These are phyloP conservation scores for Archegozetes longisetosus DNA, from an alignment of 1,140 invertebrate species.

Conservation along the genomic window DNA sequence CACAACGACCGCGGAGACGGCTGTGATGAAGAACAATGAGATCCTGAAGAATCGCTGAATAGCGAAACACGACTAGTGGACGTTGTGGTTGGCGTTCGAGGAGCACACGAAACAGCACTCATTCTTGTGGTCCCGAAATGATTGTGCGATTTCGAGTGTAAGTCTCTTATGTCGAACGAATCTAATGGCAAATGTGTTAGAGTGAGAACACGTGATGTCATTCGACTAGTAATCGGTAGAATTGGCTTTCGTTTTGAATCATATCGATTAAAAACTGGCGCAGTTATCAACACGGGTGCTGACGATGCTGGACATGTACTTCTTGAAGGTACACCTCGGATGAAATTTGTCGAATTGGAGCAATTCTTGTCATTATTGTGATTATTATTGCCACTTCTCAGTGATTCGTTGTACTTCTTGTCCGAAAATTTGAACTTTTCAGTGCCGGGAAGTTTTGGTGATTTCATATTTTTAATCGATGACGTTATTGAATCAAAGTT, in stretches of 20 bases:
- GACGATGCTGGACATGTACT: not conserved
- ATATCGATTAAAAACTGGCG: not conserved
- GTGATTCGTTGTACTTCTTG: slow-evolving; percentile 1
- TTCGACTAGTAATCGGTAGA: slow-evolving; percentile 11
- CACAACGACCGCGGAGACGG: not conserved
- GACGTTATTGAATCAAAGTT: too few relatives aligned
- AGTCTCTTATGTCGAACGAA: not conserved
- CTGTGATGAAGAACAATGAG: slow-evolving; percentile 3
- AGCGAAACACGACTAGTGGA: slow-evolving; percentile 5
- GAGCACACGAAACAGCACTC: not conserved
- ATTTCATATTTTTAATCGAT: slow-evolving; percentile 14
- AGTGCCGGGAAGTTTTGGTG: slow-evolving; percentile 11
- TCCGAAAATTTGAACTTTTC: slow-evolving; percentile 14
- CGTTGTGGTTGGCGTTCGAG: not conserved
- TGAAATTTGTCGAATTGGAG: not conserved
- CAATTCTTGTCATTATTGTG: not conserved
- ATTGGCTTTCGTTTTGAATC: slow-evolving; percentile 5
- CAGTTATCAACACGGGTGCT: not conserved
- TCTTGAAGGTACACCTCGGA: not conserved
- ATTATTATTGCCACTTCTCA: not conserved
- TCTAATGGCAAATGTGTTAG: not conserved
- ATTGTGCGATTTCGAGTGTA: not conserved
- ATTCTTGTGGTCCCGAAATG: not conserved
- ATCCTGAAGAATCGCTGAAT: not conserved
- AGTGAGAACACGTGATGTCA: slow-evolving; percentile 3